Conservation (phyloP, 2,888 invertebrate genomes). For the Oeneis ivallda region DNA sequence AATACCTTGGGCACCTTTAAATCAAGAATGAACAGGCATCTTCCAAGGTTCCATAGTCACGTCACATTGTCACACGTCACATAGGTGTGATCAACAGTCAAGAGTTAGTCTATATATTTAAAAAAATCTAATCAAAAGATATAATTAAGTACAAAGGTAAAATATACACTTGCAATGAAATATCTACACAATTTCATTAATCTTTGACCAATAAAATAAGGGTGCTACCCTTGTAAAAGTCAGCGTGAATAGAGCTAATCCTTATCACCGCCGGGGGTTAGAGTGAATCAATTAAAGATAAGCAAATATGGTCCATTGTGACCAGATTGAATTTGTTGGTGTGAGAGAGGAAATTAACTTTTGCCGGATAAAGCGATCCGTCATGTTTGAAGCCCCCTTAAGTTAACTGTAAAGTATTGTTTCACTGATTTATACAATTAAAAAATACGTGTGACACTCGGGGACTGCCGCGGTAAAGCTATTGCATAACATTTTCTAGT, state of each 20-base stretch:
- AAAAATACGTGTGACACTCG: too few species aligned
- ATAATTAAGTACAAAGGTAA: too few species aligned
- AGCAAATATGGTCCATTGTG: slow-evolving; percentile 78
- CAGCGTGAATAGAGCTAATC: slow-evolving; percentile 80
- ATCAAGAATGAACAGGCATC: too few species aligned
- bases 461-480: too few species aligned
- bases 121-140: too few species aligned
- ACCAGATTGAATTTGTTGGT: slow-evolving; percentile 72
- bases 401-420: slow-evolving; percentile 61
- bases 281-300: slow-evolving; percentile 82
- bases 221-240: slow-evolving; percentile 79
- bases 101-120: too few species aligned
- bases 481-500: too few species aligned
- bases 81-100: too few species aligned
- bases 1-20: too few species aligned
- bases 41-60: too few species aligned
- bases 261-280: slow-evolving; percentile 74
- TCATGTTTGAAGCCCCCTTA: slow-evolving; percentile 65
- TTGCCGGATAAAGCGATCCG: slow-evolving; percentile 69
- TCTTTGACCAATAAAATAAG: slow-evolving; percentile 65
- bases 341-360: slow-evolving; percentile 77
- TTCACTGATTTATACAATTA: slow-evolving; percentile 24
- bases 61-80: too few species aligned
- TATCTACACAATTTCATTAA: slow-evolving; percentile 26
- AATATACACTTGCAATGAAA: not conserved